Base-by-base conservation (phyloP, 2,797 vertebrate genomes). In the Jordanella pulchra region DNA sequence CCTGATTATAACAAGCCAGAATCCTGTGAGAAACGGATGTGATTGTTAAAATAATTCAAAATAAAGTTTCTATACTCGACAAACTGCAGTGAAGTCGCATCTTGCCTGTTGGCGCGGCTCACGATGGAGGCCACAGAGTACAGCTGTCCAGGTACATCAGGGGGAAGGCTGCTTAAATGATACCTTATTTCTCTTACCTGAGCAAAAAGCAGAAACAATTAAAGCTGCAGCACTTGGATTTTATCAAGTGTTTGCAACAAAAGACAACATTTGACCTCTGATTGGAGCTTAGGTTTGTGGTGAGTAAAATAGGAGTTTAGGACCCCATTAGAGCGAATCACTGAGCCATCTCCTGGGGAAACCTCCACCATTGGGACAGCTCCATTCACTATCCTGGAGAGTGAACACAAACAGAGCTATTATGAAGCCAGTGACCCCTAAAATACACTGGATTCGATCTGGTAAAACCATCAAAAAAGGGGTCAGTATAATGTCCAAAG, bases 311-410 rank as follows among this genome's bases (percentile, higher is more conserved):
- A 98, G 71, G 90, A 94, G 70, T 91, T 94, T 76, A 94, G 88
- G 64, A 93, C 71, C 65, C 94, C 93, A 51, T 96, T 95, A 61
- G 97, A 97, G 66, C 94, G 94, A 69, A 98, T 96, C 88, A 96
- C 86, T 28, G 97, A 97, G 50, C 95, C 95, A 88, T 98, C 97
- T 39, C 95, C 96, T 27, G 94, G 96, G 71, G 94, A 96, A 86
- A 97, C 90, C 89, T 98, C 96, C 64, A 93, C 73, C 54, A 92
- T 89, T 27, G 93, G 89, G 73, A 91, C 82, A 30, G 80, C 82
- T 71, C 91, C 93, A 70, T 92, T 89, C 58, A 91, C 87, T 86
- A 97, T 93, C 87, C 97, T 97, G 87, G 75, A 84, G 27, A 80
- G 35, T 14, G 71, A 4, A 45, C 21, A 60, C 70, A 73, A 4